phyloP scores from a whole-genome alignment of 2,888 invertebrate genomes.

The Gibbula magus region DNA sequence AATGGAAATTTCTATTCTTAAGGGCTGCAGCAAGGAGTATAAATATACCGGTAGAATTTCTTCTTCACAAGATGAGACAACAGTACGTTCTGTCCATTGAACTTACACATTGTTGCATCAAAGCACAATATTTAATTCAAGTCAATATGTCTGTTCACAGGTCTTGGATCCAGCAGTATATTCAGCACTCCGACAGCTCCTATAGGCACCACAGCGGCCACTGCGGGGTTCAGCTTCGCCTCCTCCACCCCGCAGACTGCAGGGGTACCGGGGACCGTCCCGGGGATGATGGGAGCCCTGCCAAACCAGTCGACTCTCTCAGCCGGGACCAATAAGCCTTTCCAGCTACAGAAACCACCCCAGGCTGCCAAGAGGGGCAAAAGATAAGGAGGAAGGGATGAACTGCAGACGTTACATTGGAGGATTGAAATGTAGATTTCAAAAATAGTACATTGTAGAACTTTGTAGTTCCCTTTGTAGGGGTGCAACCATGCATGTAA shows the following conservation, averaged over 20 bases:
- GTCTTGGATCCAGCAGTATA: not conserved
- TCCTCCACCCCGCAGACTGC: conserved; percentile 4
- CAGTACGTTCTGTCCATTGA: too few species aligned
- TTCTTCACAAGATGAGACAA: too few species aligned
- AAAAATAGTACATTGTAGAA: too few species aligned
- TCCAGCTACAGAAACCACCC: conserved; percentile 74
- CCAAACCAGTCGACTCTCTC: conserved; percentile 29
- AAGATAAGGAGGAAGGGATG: conserved; percentile 45
- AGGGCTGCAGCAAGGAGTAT: too few species aligned
- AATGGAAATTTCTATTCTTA: too few species aligned
- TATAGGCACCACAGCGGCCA: not conserved
- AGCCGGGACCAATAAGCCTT: conserved; percentile 60
- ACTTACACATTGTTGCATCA: too few species aligned
- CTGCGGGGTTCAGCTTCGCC: not conserved
- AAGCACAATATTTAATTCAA: too few species aligned
- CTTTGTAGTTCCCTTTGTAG: too few species aligned
- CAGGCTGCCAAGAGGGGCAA: conserved; percentile 72
- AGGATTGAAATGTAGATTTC: too few species aligned
- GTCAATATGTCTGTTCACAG: not conserved
- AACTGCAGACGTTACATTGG: too few species aligned
- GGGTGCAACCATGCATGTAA: too few species aligned
- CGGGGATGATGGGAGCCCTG: not conserved
- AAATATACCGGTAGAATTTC: too few species aligned
- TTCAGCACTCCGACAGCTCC: not conserved
- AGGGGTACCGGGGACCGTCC: not conserved